These are phyloP conservation scores for Epizoanthus rinbou DNA, from an alignment of 92 coral and sea anemone genomes.

Conservation along the genomic window DNA sequence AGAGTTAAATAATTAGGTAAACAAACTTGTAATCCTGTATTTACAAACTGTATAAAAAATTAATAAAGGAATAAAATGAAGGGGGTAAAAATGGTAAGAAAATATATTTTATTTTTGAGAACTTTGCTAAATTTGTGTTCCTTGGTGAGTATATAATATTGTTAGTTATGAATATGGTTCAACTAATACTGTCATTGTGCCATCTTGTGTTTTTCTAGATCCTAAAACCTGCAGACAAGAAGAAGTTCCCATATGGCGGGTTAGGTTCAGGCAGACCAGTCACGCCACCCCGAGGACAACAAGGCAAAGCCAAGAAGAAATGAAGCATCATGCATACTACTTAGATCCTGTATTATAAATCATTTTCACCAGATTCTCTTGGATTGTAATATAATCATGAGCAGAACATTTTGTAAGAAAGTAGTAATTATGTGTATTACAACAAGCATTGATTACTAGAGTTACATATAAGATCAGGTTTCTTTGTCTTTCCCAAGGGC, in stretches of 20 bases:
- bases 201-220: conserved; percentile 51
- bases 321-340: conserved; percentile 25
- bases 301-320: conserved; percentile 88
- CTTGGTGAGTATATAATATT: too few relatives aligned
- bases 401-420: conserved; percentile 16
- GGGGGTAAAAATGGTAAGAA: too few relatives aligned
- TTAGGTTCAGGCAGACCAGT: conserved; percentile 94
- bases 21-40: too few relatives aligned
- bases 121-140: background rate
- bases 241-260: conserved; percentile 98
- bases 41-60: too few relatives aligned
- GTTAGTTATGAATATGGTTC: background rate
- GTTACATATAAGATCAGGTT: too few relatives aligned
- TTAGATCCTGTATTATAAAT: conserved; percentile 15
- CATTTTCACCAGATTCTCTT: conserved; percentile 12
- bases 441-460: too few relatives aligned
- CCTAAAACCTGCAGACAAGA: conserved; percentile 98
- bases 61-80: too few relatives aligned
- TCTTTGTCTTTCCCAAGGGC: too few relatives aligned
- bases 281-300: conserved; percentile 97
- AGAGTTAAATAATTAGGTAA: too few relatives aligned
- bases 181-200: background rate
- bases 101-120: background rate
- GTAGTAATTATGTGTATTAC: too few relatives aligned
- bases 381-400: conserved; percentile 61